phyloP scores from a whole-genome alignment of 2,113 vertebrate species.

The Brienomyrus brachyistius region DNA sequence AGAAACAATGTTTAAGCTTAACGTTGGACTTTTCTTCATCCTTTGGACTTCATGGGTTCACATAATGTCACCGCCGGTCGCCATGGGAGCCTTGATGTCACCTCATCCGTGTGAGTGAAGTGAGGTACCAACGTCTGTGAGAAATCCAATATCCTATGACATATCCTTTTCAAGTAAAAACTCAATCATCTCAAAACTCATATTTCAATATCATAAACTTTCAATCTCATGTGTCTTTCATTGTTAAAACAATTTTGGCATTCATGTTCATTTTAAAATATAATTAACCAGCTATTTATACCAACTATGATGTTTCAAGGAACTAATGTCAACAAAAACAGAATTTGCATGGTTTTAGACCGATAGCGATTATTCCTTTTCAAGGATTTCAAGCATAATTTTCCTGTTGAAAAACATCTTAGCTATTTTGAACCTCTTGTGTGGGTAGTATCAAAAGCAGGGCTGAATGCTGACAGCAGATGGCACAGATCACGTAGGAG shows the following conservation, averaged over 20 bases:
- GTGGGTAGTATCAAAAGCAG: background rate
- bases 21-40: constrained; percentile 60
- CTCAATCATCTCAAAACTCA: too few species aligned
- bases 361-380: background rate
- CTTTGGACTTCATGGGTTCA: background rate
- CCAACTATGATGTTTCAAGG: background rate
- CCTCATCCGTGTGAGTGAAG: background rate
- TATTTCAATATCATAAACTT: background rate
- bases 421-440: constrained; percentile 16
- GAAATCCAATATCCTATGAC: background rate
- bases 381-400: background rate
- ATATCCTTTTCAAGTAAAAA: background rate
- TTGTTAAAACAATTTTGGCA: background rate
- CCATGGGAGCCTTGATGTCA: background rate
- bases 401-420: constrained; percentile 5
- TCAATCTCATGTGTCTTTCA: background rate
- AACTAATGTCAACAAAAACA: background rate
- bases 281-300: background rate
- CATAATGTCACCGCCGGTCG: background rate
- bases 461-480: constrained; percentile 14
- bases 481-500: constrained; percentile 20
- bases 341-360: background rate
- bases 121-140: background rate
- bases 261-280: background rate
- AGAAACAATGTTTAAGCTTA: constrained; percentile 70